Base-by-base conservation (phyloP, 2,113 vertebrate species). In the Montifringilla adamsi region DNA sequence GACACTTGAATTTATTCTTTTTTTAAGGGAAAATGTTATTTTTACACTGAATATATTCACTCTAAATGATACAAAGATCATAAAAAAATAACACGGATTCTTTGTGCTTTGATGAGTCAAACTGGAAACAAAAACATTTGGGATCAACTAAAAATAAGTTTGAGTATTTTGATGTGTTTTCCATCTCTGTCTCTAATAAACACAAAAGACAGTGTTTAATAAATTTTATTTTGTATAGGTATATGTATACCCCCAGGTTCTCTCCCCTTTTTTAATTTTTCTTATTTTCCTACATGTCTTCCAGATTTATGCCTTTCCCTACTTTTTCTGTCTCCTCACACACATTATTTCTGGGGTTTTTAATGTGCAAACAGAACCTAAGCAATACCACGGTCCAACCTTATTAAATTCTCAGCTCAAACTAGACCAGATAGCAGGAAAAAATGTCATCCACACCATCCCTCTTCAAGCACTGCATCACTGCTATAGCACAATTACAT, bases 11-110 rank as follows among this genome's bases (percentile, higher is more conserved):
- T 62, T 62, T 44, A 10, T 33, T 39, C 27, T 41, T 24, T 46
- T 49, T 58, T 50, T 10, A 41, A 64, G 5, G 17, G 6, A n/a
- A 56, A 72, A 41, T 18, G n/a, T 72, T 68, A 20, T 60, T 68
- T 91, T 53, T 28, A 70, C 46, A 46, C 6, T 59, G 19, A 56
- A 37, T n/a, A 43, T 0, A 22, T 50, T 74, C 7, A 50, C 30
- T 39, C 8, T 22, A 68, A 49, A n/a, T 20, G 2, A 50, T 50
- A 7, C 5, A 67, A 86, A 80, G 3, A 74, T 0, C 3, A 43
- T 55, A 35, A 28, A 47, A n/a, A 59, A 66, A 15, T 2, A 21
- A 8, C 5, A 60, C 2, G 0, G 3, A 33, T 69, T 90, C 7
- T 58, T 73, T 31, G 8, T 62, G 15, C 19, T 87, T 91, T 74